Percentiles rank a stretch among this genome's conserved stretches.
Evolutionary conservation across 1,140 invertebrate species (phyloP).

Genomic region (Homalodisca vitripennis): DNA sequence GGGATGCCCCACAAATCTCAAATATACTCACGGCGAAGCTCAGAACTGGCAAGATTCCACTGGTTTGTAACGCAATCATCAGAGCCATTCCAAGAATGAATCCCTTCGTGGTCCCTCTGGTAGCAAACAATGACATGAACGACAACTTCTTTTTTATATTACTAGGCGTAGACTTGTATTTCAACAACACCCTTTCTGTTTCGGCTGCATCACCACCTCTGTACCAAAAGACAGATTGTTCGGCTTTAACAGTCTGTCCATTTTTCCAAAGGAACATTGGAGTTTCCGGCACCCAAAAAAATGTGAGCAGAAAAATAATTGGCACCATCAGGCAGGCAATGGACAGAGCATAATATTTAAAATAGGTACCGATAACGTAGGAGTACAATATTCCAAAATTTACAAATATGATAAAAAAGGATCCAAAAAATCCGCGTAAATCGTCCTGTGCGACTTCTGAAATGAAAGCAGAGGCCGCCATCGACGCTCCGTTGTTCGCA

Average conservation of each 20-base stretch:
- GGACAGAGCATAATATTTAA: constrained; percentile 48
- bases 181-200: constrained; percentile 35
- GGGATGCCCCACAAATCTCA: constrained; percentile 64
- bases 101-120: constrained; percentile 60
- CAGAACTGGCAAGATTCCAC: constrained; percentile 81
- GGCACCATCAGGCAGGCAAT: constrained; percentile 49
- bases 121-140: constrained; percentile 58
- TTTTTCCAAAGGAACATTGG: constrained; percentile 49
- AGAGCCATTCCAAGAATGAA: constrained; percentile 71
- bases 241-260: constrained; percentile 52
- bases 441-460: constrained; percentile 80
- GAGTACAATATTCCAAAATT: constrained; percentile 62
- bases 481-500: constrained; percentile 72
- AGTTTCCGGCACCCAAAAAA: constrained; percentile 53
- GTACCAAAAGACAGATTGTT: constrained; percentile 56
- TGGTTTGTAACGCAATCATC: constrained; percentile 82
- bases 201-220: constrained; percentile 58
- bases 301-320: constrained; percentile 49
- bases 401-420: constrained; percentile 79
- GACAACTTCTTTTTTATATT: constrained; percentile 39
- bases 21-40: constrained; percentile 82
- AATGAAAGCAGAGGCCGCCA: constrained; percentile 81
- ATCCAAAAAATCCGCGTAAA: constrained; percentile 78
- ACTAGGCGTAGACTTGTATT: constrained; percentile 38
- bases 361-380: constrained; percentile 53